Evolutionary conservation across 1,140 invertebrate genomes (phyloP), one percentile per base, ranked within the genome.

Genomic region (Telenomus remus): DNA sequence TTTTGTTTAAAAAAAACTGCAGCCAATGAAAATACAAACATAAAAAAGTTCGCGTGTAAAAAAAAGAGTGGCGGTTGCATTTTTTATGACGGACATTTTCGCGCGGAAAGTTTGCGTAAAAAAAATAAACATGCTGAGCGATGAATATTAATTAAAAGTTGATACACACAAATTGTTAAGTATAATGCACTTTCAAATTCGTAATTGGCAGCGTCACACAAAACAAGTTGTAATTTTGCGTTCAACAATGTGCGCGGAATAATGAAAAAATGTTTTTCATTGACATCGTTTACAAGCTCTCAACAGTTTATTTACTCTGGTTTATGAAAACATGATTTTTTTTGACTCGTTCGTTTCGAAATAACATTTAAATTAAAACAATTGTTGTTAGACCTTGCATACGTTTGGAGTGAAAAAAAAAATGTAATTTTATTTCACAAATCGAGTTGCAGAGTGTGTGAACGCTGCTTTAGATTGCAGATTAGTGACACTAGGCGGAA

Each of bases 401-500:
- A 19, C 37, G 44, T 56, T 66, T 35, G 50, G 46, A 49, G 43
- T 49, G 49, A 55, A 73, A 73, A 55, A 61, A 61, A n/a, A n/a
- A n/a, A n/a, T n/a, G 61, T 55, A 74, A 61, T 74, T 44, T 70
- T 76, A 76, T 76, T 76, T 70, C 51, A 61, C 48, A 71, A 71
- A 76, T 66, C 66, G 56, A 71, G 61, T 27, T 27, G 55, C 54
- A 66, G 74, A 53, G 63, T 47, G 50, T 70, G 66, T 56, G 73
- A 76, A 76, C 55, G 60, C 61, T 70, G 54, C 66, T 76, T 76
- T 66, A 76, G 73, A 76, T 76, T 76, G 65, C 73, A 76, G 66
- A 76, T 76, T 70, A 76, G 66, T 66, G 46, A 76, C 73, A 69
- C 65, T 70, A 76, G 73, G 66, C 73, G 73, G 66, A 76, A 76